Evolutionary conservation across 2,888 invertebrate species (phyloP), one percentile per base, ranked within the genome.

Genomic region (Ormyrus labotus): DNA sequence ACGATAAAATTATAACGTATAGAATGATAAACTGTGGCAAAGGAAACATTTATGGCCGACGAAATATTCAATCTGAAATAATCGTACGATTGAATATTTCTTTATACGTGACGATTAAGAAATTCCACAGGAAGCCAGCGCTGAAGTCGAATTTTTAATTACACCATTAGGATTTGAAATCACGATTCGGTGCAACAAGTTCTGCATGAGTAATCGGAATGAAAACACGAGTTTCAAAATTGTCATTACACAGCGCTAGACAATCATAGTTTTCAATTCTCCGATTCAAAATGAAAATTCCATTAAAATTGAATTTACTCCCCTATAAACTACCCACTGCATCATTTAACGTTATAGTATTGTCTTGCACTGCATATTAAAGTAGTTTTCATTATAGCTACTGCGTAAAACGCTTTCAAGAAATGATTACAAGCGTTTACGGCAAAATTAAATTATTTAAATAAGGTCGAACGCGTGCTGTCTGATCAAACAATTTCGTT

Each of bases 221-320:
- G 63, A 68, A 79, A 73, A 79, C 79, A 74, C 34, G 58, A 64
- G 74, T 79, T 79, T 79, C 74, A 64, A 79, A 79, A 74, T 74
- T 64, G 8, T 70, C 53, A 74, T 69, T 74, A 74, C 74, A 74
- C 53, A 47, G 53, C 19, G 57, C 63, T 69, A 11, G 57, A 68
- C 65, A 63, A 67, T 48, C 57, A 45, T 45, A 45, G 45, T 48
- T 69, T 13, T 34, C n/a, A 65, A 58, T 5, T 47, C 60, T 58
- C 5, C 8, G 48, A 71, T 60, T 65, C 47, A n/a, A 48, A 10
- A 78, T 72, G 58, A 72, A 74, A 67, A 73, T 45, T 4, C 8
- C 57, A 65, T 50, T 45, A 78, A 69, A 64, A 60, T 51, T 61
- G 53, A 61, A 51, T 71, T 61, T 45, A 51, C 45, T 34, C 34